phyloP scores from a whole-genome alignment of 2,113 vertebrate genomes.

The Corythaeola cristata region DNA sequence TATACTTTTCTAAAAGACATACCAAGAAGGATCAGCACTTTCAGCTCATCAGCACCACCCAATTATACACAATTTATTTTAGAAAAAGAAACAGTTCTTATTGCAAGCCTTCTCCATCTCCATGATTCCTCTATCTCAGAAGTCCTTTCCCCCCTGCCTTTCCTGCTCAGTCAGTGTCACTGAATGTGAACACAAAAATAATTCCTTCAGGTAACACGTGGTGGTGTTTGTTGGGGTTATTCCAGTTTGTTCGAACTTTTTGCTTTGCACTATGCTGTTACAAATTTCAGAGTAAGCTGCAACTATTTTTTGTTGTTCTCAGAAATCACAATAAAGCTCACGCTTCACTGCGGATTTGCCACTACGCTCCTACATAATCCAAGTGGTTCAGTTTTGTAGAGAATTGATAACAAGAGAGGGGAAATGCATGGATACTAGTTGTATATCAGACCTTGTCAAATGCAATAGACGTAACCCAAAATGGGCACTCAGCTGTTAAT shows the following conservation, averaged over 20 bases:
- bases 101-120: background rate
- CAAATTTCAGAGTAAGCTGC: background rate
- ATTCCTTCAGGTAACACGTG: background rate
- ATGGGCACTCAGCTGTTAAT: background rate
- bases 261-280: background rate
- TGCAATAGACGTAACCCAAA: background rate
- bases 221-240: background rate
- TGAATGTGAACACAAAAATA: background rate
- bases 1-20: background rate
- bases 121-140: background rate
- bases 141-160: background rate
- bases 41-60: background rate
- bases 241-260: background rate
- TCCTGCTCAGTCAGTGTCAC: accelerated
- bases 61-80: background rate
- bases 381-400: background rate
- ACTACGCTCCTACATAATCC: background rate
- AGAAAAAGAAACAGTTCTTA: background rate
- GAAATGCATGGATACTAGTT: background rate
- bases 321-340: background rate
- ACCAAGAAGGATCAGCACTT: too few relatives aligned
- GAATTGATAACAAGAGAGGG: background rate
- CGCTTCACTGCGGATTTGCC: background rate
- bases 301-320: background rate
- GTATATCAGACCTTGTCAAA: background rate